These are phyloP conservation scores for Coranthus polyacanthus DNA, from an alignment of 2,797 vertebrate species.

Conservation along the genomic window DNA sequence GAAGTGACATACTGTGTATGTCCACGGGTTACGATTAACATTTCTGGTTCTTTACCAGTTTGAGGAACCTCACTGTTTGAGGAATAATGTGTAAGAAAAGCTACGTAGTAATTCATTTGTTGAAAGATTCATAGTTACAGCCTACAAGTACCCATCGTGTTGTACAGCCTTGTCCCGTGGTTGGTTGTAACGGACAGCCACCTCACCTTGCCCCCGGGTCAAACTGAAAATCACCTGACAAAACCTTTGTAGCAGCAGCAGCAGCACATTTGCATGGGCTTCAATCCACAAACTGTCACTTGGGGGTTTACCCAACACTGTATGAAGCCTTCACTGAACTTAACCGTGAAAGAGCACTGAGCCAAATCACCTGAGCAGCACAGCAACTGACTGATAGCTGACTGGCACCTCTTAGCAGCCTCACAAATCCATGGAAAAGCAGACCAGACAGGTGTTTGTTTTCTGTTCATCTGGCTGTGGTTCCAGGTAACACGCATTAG, in stretches of 20 bases:
- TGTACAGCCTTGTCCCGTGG: slow-evolving; percentile 25
- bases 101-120: too few species aligned
- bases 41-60: too few species aligned
- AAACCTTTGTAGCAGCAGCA: slow-evolving; percentile 39
- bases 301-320: slow-evolving; percentile 47
- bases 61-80: too few species aligned
- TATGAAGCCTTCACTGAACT: slow-evolving; percentile 34
- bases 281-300: slow-evolving; percentile 72
- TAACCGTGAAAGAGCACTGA: slow-evolving; percentile 21
- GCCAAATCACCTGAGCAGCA: slow-evolving; percentile 52
- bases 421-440: slow-evolving; percentile 56
- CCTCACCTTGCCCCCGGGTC: slow-evolving; percentile 58
- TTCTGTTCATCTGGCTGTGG: slow-evolving; percentile 58
- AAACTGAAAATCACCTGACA: slow-evolving; percentile 76
- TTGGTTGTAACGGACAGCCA: slow-evolving; percentile 56
- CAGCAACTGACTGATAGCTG: slow-evolving; percentile 48
- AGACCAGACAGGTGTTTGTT: slow-evolving; percentile 70
- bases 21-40: too few species aligned
- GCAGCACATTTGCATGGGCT: slow-evolving; percentile 82
- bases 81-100: too few species aligned
- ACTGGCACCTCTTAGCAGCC: slow-evolving; percentile 54
- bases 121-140: too few species aligned
- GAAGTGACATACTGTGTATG: too few species aligned
- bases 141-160: neutral
- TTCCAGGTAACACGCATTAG: slow-evolving; percentile 65